phyloP scores from a whole-genome alignment of 1,140 invertebrate genomes.

The Chelonus insularis region DNA sequence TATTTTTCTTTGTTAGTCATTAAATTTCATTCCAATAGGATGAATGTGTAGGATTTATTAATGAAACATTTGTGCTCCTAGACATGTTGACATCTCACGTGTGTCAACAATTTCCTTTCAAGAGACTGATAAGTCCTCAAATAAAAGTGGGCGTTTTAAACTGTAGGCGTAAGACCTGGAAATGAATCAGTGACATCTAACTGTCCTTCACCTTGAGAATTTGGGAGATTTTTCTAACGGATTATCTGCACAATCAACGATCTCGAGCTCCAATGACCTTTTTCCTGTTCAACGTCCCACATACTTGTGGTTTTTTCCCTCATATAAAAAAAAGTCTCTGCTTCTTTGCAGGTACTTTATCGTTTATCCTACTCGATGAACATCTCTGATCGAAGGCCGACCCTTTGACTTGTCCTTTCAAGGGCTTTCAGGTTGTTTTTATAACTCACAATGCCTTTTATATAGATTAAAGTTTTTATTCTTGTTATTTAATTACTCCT shows the following conservation, averaged over 20 bases:
- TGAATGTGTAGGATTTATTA: too few relatives aligned
- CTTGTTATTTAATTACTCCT: too few relatives aligned
- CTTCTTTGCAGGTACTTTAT: neutral
- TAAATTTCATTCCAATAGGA: too few relatives aligned
- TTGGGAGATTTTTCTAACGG: slow-evolving; percentile 2
- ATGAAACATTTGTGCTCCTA: too few relatives aligned
- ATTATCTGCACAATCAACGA: neutral
- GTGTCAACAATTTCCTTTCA: neutral
- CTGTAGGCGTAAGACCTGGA: neutral
- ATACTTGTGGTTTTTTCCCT: neutral
- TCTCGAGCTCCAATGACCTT: slow-evolving; percentile 12
- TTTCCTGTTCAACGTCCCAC: neutral
- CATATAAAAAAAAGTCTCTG: neutral
- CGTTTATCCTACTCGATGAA: neutral
- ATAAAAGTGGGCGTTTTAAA: neutral
- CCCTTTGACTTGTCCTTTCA: neutral
- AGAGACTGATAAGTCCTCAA: neutral
- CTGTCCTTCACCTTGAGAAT: slow-evolving; percentile 20
- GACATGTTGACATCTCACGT: too few relatives aligned
- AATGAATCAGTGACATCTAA: neutral
- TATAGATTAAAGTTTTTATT: too few relatives aligned
- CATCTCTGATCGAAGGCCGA: neutral
- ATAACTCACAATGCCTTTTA: neutral
- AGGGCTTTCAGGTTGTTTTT: neutral
- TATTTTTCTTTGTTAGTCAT: too few relatives aligned